phyloP scores from a whole-genome alignment of 2,888 invertebrate genomes.

The Tenthredo notha region DNA sequence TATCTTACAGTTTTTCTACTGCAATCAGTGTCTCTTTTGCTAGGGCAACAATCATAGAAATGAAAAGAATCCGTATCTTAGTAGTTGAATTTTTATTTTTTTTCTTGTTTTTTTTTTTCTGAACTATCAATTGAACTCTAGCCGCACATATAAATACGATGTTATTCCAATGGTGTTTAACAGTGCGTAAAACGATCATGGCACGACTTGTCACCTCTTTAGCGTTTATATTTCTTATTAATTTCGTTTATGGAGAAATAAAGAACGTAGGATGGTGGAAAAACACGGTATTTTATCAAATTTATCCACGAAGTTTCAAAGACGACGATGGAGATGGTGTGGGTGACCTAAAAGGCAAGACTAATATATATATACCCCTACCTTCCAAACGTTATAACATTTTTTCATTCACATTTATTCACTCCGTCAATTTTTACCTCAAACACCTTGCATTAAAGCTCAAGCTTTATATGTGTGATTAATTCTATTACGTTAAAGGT shows the following conservation, averaged over 20 bases:
- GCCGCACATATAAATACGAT: conserved; percentile 13
- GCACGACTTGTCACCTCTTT: conserved; percentile 3
- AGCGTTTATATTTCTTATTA: conserved; percentile 28
- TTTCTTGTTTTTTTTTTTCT: conserved; percentile 19
- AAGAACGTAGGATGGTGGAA: conserved; percentile 72
- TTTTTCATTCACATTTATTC: not conserved
- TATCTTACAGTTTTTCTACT: not conserved
- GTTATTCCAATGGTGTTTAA: not conserved
- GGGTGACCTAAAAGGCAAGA: conserved; percentile 71
- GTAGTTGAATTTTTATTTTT: not conserved
- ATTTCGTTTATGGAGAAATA: conserved; percentile 63
- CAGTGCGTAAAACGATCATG: conserved; percentile 19
- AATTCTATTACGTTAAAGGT: conserved; percentile 72
- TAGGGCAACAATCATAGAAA: not conserved
- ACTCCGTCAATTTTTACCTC: not conserved
- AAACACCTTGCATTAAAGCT: too few species aligned
- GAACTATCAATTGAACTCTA: not conserved
- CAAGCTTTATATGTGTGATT: too few species aligned
- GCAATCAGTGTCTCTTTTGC: not conserved
- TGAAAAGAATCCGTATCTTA: not conserved
- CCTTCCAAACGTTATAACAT: not conserved
- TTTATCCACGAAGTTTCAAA: conserved; percentile 73
- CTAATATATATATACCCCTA: not conserved
- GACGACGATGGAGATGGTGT: conserved; percentile 70
- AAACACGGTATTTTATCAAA: conserved; percentile 72